Percentiles rank a stretch among this genome's conserved stretches.
Evolutionary conservation across 2,113 vertebrate species (phyloP).

Genomic region (Dolichotis patagonum): DNA sequence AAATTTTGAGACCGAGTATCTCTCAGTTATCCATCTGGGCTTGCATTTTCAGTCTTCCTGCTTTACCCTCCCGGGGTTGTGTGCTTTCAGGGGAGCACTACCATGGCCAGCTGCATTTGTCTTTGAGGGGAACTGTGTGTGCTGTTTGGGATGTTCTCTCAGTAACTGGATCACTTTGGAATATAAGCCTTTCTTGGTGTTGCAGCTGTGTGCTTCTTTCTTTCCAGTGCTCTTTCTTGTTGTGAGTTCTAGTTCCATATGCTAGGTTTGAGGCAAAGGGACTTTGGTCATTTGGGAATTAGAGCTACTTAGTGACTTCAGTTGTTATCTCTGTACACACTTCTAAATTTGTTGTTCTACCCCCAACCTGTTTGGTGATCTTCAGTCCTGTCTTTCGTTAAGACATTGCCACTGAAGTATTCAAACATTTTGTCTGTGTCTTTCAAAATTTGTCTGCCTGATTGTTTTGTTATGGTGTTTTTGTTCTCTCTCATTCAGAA

Average conservation of each 20-base stretch:
- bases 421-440: neutral
- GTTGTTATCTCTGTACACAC: neutral
- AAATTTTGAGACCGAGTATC: neutral
- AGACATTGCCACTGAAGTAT: neutral
- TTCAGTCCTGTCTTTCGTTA: neutral
- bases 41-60: neutral
- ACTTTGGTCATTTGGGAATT: conserved; percentile 48
- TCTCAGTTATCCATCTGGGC: neutral
- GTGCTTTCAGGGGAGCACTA: neutral
- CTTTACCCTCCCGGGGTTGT: neutral
- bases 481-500: neutral
- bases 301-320: neutral
- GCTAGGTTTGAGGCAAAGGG: conserved; percentile 26
- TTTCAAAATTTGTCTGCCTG: neutral
- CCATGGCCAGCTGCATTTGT: neutral
- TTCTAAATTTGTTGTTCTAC: conserved; percentile 2
- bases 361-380: neutral
- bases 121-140: neutral
- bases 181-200: neutral
- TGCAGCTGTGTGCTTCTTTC: neutral
- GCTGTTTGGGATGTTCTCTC: neutral
- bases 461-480: neutral
- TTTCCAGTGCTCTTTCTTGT: neutral
- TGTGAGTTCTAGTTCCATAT: neutral
- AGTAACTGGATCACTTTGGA: neutral